Evolutionary conservation across 1,140 invertebrate species (phyloP), one percentile per base, ranked within the genome.

Genomic region (Palaemon carinicauda): DNA sequence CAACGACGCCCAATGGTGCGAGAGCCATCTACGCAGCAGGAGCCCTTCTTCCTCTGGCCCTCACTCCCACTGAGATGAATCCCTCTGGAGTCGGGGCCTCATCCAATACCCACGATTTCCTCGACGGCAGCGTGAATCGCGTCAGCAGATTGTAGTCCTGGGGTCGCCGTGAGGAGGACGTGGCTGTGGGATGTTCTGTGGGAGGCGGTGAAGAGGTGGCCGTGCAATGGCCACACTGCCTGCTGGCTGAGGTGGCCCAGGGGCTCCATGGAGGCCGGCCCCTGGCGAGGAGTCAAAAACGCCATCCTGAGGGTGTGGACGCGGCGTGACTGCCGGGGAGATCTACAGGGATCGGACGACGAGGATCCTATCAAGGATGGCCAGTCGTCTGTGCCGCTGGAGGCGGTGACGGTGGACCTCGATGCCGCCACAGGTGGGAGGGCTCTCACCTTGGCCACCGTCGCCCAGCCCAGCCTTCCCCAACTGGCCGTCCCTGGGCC

Each of bases 291-390:
- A 75, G 50, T 83, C 27, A 80, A 60, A 73, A 77, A 84, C 81
- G 87, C 60, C 81, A 80, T 80, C 73, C 71, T 83, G 81, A 52
- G 81, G 77, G 77, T 82, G 82, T 84, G 79, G 82, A 73, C 74
- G 74, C 73, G 77, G 74, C 80, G 82, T 10, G 65, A 74, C 54
- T 51, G 41, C 33, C 29, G 41, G 41, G 41, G 41, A 41, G 50
- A 27, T 29, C 69, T 82, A 24, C 69, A 21, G 65, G 75, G 41
- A 27, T 31, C 31, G 15, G 69, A 80, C 31, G 75, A 79, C 50
- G 24, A 21, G 24, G 41, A 74, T n/a, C n/a, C n/a, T n/a, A n/a
- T n/a, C n/a, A n/a, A n/a, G n/a, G n/a, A n/a, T n/a, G n/a, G n/a
- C n/a, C n/a, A n/a, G n/a, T 29, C 80, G 54, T 33, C 65, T 1